These are phyloP conservation scores for Palythoa heliodiscus DNA, from an alignment of 92 coral and sea anemone species.

Conservation along the genomic window DNA sequence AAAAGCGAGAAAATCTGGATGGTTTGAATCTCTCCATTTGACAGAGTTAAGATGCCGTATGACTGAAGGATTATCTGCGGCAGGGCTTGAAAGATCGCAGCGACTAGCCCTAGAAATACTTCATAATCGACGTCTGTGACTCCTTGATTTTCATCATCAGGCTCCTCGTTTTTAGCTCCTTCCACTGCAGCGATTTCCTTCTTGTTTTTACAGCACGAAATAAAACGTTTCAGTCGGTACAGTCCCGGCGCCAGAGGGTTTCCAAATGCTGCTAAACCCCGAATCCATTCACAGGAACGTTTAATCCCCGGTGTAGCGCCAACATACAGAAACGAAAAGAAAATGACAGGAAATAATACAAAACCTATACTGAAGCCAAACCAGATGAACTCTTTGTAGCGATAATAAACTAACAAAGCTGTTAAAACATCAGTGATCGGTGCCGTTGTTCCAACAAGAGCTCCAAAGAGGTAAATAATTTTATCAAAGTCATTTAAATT, in stretches of 20 bases:
- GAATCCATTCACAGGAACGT: neutral
- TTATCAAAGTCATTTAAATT: neutral
- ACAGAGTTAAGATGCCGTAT: neutral
- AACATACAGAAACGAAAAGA: neutral
- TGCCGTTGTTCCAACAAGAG: neutral
- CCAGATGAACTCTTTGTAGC: conserved; percentile 7
- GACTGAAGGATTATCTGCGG: conserved; percentile 5
- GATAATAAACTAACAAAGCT: conserved; percentile 5
- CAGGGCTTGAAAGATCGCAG: conserved; percentile 3
- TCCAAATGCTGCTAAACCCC: neutral
- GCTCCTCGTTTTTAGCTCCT: neutral
- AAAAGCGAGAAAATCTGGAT: neutral
- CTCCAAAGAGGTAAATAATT: neutral
- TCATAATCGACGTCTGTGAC: neutral
- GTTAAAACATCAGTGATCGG: conserved; percentile 2
- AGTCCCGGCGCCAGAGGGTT: conserved; percentile 10
- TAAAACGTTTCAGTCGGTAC: neutral
- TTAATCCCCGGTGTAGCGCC: neutral
- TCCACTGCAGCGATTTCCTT: neutral
- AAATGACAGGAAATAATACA: neutral
- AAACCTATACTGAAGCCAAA: conserved; percentile 12
- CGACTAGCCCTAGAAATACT: neutral
- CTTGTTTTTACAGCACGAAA: neutral
- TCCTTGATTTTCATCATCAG: neutral
- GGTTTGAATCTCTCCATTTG: neutral